Evolutionary conservation across 2,797 vertebrate species (phyloP).

Genomic region (Pteropus rufus): DNA sequence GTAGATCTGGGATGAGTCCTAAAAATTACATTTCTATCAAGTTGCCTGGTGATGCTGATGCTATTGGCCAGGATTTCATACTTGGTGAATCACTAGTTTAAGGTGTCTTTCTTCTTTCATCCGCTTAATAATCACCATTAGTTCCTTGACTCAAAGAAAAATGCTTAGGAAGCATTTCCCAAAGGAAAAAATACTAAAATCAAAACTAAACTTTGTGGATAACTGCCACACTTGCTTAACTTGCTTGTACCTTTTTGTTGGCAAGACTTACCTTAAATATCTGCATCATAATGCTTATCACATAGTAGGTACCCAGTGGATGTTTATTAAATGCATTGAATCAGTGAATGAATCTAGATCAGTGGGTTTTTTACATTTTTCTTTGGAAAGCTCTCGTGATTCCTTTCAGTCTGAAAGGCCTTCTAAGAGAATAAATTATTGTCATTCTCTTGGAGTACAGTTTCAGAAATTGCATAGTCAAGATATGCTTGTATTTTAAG

Average conservation of each 20-base stretch:
- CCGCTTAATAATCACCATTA: background rate
- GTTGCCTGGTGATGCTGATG: background rate
- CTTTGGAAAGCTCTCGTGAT: conserved; percentile 76
- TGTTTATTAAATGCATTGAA: background rate
- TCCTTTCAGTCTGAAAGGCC: conserved; percentile 72
- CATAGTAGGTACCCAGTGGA: background rate
- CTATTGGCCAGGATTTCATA: background rate
- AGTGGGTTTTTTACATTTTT: conserved; percentile 18
- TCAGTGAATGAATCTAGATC: background rate
- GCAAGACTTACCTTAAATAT: background rate
- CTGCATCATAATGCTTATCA: background rate
- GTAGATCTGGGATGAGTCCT: background rate
- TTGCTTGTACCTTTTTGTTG: background rate
- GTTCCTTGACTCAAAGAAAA: background rate
- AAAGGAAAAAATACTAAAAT: background rate
- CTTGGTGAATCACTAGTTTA: background rate
- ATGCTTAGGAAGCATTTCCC: background rate
- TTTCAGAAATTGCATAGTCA: conserved; percentile 79
- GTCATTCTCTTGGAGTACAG: conserved; percentile 77
- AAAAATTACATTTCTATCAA: background rate
- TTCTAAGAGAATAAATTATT: conserved; percentile 79
- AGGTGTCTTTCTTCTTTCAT: background rate
- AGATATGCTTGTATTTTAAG: conserved; percentile 79
- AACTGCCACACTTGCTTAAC: background rate
- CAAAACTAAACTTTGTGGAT: background rate